These are phyloP conservation scores for Taenioides sp. DNA, from an alignment of 2,797 vertebrate genomes.

Conservation along the genomic window DNA sequence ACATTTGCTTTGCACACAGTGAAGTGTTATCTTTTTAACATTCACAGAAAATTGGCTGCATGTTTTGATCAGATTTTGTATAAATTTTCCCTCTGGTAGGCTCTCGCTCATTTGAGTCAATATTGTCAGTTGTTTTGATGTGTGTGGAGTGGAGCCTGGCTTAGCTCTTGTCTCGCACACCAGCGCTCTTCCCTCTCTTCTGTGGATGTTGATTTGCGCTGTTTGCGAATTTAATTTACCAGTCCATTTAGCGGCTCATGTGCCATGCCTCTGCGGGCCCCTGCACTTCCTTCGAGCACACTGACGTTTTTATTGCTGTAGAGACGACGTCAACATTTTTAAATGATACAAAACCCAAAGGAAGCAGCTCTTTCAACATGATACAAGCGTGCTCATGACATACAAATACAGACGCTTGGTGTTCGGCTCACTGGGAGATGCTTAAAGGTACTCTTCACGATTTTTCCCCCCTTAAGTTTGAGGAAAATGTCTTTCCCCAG, in stretches of 20 bases:
- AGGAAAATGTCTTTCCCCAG: too few relatives aligned
- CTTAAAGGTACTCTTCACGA: background rate
- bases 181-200: background rate
- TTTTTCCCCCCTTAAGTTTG: background rate
- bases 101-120: background rate
- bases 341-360: background rate
- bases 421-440: background rate
- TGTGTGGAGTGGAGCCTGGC: background rate
- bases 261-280: slow-evolving; percentile 13
- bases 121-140: slow-evolving; percentile 9
- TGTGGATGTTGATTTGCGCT: slow-evolving; percentile 18
- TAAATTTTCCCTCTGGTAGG: background rate
- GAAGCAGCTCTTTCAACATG: background rate
- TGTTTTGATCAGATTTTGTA: background rate
- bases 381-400: background rate
- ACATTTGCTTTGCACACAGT: too few relatives aligned
- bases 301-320: background rate
- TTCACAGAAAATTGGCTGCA: background rate
- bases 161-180: background rate
- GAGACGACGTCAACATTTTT: background rate
- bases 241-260: slow-evolving; percentile 43
- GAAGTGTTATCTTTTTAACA: background rate
- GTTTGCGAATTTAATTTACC: slow-evolving; percentile 51
- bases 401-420: background rate
- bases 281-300: background rate